A percentile compares a stretch with the other conserved stretches of the same genome.
phyloP scores from a whole-genome alignment of 2,888 invertebrate genomes.

The Ypsolopha scabrella region DNA sequence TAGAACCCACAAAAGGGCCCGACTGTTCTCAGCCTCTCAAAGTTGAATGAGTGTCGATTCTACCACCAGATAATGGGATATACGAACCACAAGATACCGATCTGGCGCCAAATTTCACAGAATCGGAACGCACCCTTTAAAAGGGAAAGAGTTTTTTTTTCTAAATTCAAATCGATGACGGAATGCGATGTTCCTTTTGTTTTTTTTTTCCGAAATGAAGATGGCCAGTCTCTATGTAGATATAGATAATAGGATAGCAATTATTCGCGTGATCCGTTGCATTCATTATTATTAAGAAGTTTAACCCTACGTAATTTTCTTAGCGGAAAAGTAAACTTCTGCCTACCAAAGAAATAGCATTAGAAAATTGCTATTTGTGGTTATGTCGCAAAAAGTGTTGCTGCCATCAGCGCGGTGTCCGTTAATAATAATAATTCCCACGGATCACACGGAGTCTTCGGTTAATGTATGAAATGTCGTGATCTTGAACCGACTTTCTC shows the following conservation, averaged over 20 bases:
- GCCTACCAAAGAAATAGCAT: too few species aligned
- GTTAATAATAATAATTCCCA: too few species aligned
- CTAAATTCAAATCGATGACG: conserved; percentile 15
- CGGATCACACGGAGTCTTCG: conserved; percentile 46
- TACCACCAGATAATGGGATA: conserved; percentile 37
- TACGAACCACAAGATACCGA: conserved; percentile 33
- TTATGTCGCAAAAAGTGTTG: conserved; percentile 22
- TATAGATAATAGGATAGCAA: too few species aligned
- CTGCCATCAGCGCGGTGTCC: conserved; percentile 23
- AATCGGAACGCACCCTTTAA: conserved; percentile 28
- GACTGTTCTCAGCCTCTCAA: conserved; percentile 13
- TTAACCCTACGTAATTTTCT: too few species aligned
- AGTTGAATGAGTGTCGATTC: conserved; percentile 46
- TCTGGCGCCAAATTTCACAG: conserved; percentile 66
- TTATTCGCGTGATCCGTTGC: too few species aligned
- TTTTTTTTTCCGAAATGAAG: neutral
- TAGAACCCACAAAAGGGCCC: conserved; percentile 35
- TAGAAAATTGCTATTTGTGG: neutral
- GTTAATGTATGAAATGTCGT: conserved; percentile 65
- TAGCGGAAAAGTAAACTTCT: too few species aligned
- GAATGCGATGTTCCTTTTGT: neutral
- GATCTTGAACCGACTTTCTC: conserved; percentile 56
- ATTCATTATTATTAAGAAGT: too few species aligned
- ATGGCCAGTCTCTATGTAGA: too few species aligned
- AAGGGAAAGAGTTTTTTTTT: conserved; percentile 21